phyloP scores from a whole-genome alignment of 2,888 invertebrate species.

The Drosophila tripunctata region DNA sequence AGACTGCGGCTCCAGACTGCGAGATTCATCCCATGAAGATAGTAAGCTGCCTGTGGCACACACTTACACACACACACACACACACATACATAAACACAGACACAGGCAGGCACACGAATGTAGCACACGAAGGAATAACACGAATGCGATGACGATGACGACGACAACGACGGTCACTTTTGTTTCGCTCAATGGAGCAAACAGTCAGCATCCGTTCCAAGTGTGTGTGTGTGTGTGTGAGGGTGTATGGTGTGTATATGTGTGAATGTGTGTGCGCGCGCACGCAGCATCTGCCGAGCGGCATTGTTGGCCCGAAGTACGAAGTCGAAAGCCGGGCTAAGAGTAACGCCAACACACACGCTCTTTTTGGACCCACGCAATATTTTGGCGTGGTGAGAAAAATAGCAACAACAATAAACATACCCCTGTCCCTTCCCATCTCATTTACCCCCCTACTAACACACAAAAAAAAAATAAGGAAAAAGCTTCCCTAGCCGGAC shows the following conservation, averaged over 20 bases:
- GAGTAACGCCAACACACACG: conserved; percentile 46
- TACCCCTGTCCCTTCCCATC: no score
- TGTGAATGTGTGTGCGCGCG: conserved; percentile 39
- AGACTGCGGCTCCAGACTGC: conserved; percentile 82
- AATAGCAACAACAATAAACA: conserved; percentile 3
- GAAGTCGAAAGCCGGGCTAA: conserved; percentile 35
- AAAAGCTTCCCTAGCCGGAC: conserved; percentile 6
- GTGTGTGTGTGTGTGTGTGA: conserved; percentile 13
- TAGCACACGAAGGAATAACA: conserved; percentile 4
- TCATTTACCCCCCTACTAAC: no score
- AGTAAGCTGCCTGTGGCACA: conserved; percentile 43
- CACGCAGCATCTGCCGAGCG: conserved; percentile 31
- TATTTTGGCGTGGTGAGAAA: conserved; percentile 45
- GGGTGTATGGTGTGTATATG: conserved; percentile 16
- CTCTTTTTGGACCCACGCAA: conserved; percentile 47
- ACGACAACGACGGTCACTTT: conserved; percentile 47
- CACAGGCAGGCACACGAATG: conserved; percentile 15
- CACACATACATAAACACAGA: conserved; percentile 13
- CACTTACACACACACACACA: conserved; percentile 22
- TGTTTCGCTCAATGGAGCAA: conserved; percentile 61
- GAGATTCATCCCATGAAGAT: conserved; percentile 82
- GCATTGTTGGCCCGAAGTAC: conserved; percentile 23
- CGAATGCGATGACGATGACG: conserved; percentile 6
- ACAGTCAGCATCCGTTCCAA: conserved; percentile 64
- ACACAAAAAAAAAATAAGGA: not conserved